Base-by-base conservation (phyloP, 2,113 vertebrate species). In the Mus pahari region DNA sequence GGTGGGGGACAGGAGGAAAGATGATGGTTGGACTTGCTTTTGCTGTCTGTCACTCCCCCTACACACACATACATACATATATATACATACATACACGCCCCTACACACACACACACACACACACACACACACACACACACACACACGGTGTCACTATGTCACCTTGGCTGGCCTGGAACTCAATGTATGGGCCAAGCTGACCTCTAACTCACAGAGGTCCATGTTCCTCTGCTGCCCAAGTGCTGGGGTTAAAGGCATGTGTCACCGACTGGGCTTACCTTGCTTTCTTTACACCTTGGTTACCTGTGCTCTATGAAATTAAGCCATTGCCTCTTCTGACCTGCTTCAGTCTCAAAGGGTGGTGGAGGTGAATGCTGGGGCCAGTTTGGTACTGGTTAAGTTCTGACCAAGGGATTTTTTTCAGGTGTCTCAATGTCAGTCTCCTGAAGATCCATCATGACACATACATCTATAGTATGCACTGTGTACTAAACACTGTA, bases 381-480 rank as follows among this genome's bases (percentile, higher is more conserved):
- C 70, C 87, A 62, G 90, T 88, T 75, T 88, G 81, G 48, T 26
- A 77, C 90, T 78, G 48, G 53, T 39, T 90, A 81, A 83, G 93
- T 94, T 75, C 58, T 42, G 58, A 82, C 75, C 60, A 78, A 68
- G 58, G 79, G 92, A 90, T 86, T 60, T 91, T 93, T 89, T 77
- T 60, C 77, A 78, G 96, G 86, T 91, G 36, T 92, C 93, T 92
- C 94, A 68, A 5, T 71, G 92, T 84, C 66, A 88, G 60, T 73
- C 78, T 58, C 36, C 77, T 93, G 87, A 84, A 58, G 71, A 94
- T 88, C 70, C 82, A 42, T 22, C 71, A 66, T 64, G 68, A 89
- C 79, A 53, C 31, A 53, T 50, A 90, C 58, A 74, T 48, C 36
- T 64, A 64, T 55, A 24, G 75, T 36, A 1, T 62, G 86, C 13